Evolutionary conservation across 2,797 vertebrate genomes (phyloP).

Genomic region (Etheostoma perlongum): DNA sequence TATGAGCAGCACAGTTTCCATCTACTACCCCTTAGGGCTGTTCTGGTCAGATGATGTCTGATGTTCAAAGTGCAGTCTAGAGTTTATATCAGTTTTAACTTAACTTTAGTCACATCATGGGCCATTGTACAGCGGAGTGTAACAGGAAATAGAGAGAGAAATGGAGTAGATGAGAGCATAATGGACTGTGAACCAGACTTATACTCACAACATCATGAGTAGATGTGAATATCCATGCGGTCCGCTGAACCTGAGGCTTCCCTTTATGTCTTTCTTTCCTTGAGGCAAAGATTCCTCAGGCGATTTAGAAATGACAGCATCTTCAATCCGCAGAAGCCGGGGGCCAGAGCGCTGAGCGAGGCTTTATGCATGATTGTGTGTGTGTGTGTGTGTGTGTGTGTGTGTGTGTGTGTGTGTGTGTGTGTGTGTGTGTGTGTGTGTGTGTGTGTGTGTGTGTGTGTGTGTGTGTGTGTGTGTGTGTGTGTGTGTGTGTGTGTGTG

Average conservation of each 20-base stretch:
- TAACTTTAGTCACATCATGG: slow-evolving; percentile 34
- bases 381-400: slow-evolving; percentile 12
- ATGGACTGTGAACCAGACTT: slow-evolving; percentile 42
- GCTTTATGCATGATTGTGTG: slow-evolving; percentile 51
- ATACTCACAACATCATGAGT: slow-evolving; percentile 38
- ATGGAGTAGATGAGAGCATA: slow-evolving; percentile 34
- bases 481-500: slow-evolving; percentile 20
- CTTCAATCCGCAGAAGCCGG: slow-evolving; percentile 22
- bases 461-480: slow-evolving; percentile 16
- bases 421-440: slow-evolving; percentile 20
- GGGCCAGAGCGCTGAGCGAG: slow-evolving; percentile 22
- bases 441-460: slow-evolving; percentile 20
- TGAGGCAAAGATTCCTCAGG: slow-evolving; percentile 52
- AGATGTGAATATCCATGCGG: slow-evolving; percentile 25
- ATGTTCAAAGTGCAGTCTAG: slow-evolving; percentile 37
- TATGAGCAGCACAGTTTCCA: slow-evolving; percentile 15
- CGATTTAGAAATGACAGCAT: slow-evolving; percentile 47
- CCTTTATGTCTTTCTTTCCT: slow-evolving; percentile 26
- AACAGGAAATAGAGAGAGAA: slow-evolving; percentile 24
- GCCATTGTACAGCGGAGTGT: background rate
- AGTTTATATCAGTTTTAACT: slow-evolving; percentile 47
- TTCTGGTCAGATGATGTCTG: slow-evolving; percentile 37
- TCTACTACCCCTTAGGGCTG: slow-evolving; percentile 6
- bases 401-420: slow-evolving; percentile 16
- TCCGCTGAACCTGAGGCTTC: slow-evolving; percentile 31